Conservation (phyloP, 2,797 vertebrate species). For the Alfaro cultratus region DNA sequence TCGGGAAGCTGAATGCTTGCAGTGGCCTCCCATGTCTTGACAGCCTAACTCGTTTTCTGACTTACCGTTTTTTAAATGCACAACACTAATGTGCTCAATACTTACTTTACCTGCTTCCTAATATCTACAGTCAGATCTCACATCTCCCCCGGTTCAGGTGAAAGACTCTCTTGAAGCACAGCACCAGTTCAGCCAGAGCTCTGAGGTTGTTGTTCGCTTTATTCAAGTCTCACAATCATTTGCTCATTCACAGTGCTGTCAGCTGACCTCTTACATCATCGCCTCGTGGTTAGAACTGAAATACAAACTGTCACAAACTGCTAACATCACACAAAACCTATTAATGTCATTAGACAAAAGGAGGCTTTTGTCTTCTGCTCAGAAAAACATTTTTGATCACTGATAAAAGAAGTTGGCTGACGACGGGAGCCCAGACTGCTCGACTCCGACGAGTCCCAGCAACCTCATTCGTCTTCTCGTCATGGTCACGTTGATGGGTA, state of each 20-base stretch:
- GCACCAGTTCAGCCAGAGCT: neutral
- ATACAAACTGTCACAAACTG: neutral
- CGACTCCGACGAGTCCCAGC: neutral
- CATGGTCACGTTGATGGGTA: neutral
- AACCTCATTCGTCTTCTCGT: neutral
- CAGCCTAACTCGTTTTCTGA: neutral
- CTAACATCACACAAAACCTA: neutral
- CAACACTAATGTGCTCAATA: no score
- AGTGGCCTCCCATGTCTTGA: neutral
- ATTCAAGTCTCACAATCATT: slow-evolving; percentile 5
- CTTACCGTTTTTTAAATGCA: neutral
- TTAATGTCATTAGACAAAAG: neutral
- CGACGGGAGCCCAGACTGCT: neutral
- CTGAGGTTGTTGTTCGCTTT: neutral
- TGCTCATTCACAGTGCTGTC: neutral
- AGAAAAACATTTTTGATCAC: neutral
- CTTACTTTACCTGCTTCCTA: neutral
- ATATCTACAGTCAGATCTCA: neutral
- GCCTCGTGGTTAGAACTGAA: slow-evolving; percentile 5
- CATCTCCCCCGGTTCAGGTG: neutral
- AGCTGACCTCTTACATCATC: slow-evolving; percentile 7
- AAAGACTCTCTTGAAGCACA: neutral
- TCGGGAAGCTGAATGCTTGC: neutral
- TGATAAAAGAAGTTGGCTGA: neutral
- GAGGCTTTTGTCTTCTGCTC: neutral